Conservation (phyloP, 1,140 invertebrate genomes). For the Habropoda laboriosa region DNA sequence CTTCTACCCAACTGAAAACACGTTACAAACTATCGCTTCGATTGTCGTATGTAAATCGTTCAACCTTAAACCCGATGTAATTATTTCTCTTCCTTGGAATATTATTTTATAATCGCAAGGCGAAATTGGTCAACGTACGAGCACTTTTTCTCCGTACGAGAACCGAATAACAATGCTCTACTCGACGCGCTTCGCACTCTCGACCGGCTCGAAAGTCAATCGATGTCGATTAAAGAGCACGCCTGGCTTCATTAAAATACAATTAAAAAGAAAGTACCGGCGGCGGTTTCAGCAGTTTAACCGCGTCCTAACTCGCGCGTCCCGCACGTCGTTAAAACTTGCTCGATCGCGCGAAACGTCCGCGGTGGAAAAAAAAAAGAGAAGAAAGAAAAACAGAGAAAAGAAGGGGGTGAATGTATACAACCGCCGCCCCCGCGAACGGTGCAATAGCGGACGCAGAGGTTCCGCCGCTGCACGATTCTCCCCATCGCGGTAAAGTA, state of each 20-base stretch:
- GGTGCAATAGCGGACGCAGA: too few species aligned
- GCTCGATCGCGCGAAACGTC: background rate
- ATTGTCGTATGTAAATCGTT: too few species aligned
- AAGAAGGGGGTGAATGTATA: background rate
- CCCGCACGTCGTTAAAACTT: conserved; percentile 34
- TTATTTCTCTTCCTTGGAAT: too few species aligned
- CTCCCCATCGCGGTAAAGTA: too few species aligned
- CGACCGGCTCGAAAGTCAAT: conserved; percentile 32
- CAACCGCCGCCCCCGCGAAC: too few species aligned
- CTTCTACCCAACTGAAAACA: too few species aligned
- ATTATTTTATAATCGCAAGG: background rate
- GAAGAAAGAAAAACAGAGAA: background rate
- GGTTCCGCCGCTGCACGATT: too few species aligned
- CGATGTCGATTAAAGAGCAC: conserved; percentile 39
- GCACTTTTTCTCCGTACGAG: background rate
- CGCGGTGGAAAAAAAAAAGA: background rate
- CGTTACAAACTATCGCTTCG: too few species aligned
- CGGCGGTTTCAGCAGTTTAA: conserved; percentile 14
- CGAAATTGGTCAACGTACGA: background rate
- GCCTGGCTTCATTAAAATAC: conserved; percentile 36
- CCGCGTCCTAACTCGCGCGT: background rate
- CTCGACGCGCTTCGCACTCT: background rate
- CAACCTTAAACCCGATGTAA: too few species aligned
- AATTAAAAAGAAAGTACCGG: conserved; percentile 36
- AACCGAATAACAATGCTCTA: background rate